Conservation (phyloP, 2,797 vertebrate genomes). For the Poliocrania exsul region DNA sequence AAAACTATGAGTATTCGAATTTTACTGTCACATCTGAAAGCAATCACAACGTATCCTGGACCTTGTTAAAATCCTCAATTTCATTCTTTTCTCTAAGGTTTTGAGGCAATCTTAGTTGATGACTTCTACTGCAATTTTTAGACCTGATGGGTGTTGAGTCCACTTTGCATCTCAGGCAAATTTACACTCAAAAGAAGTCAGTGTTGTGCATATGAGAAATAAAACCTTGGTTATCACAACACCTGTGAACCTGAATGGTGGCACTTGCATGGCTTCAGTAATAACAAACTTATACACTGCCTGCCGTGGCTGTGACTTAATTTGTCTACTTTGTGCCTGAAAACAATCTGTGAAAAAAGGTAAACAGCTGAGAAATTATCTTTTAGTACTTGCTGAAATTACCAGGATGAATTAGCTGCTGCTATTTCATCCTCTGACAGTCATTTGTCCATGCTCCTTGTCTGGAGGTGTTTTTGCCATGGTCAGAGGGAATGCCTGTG, state of each 20-base stretch:
- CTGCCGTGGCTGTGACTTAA: neutral
- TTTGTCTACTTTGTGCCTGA: neutral
- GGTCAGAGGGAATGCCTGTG: neutral
- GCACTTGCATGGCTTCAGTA: neutral
- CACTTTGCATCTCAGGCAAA: neutral
- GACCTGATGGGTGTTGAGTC: neutral
- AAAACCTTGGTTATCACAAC: neutral
- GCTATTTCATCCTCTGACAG: neutral
- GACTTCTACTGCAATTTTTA: neutral
- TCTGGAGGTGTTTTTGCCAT: fast-evolving
- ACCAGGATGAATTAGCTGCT: neutral
- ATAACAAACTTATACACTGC: fast-evolving
- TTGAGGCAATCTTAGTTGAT: neutral
- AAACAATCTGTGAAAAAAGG: neutral
- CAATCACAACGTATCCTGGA: neutral
- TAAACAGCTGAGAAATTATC: neutral
- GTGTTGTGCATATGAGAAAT: neutral
- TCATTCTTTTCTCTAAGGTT: neutral
- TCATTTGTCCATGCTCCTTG: fast-evolving
- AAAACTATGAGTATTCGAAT: neutral
- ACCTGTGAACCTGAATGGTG: neutral
- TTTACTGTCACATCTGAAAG: slow-evolving; percentile 14
- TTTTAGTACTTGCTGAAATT: neutral
- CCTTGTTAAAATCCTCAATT: neutral
- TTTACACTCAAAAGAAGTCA: neutral